Conservation (phyloP, 1,140 invertebrate genomes). For the Apis dorsata region DNA sequence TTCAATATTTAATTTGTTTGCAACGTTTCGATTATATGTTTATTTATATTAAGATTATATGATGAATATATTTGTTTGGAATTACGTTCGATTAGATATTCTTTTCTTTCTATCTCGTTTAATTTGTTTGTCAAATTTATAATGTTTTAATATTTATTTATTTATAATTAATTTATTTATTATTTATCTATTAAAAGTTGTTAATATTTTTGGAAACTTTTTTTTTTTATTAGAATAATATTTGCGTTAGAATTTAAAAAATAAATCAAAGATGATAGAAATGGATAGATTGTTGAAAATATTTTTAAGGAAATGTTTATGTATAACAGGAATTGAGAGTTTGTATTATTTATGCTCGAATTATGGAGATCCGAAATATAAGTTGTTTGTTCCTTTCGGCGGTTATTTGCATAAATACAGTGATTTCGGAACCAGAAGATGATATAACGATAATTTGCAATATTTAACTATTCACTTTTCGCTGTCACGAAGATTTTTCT, state of each 20-base stretch:
- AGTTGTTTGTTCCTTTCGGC: slow-evolving; percentile 23
- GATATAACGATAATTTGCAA: background rate
- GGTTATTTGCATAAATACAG: slow-evolving; percentile 17
- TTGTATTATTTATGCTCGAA: background rate
- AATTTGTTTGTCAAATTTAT: too few relatives aligned
- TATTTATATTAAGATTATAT: too few relatives aligned
- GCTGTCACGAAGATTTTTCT: background rate
- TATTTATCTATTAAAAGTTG: background rate
- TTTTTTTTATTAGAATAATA: too few relatives aligned
- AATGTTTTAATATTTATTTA: too few relatives aligned
- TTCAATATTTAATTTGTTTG: too few relatives aligned
- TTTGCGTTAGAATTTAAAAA: too few relatives aligned
- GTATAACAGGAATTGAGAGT: background rate
- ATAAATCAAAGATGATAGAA: background rate
- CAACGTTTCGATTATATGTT: too few relatives aligned
- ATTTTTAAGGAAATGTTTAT: background rate
- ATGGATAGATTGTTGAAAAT: background rate
- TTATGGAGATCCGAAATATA: slow-evolving; percentile 30
- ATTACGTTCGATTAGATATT: too few relatives aligned
- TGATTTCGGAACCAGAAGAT: background rate
- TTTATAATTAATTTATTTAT: too few relatives aligned
- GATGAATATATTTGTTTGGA: too few relatives aligned
- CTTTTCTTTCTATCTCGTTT: too few relatives aligned
- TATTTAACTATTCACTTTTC: slow-evolving; percentile 16
- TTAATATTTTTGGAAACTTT: background rate